phyloP scores from a whole-genome alignment of 2,888 invertebrate genomes.

The Mechanitis messenoides region DNA sequence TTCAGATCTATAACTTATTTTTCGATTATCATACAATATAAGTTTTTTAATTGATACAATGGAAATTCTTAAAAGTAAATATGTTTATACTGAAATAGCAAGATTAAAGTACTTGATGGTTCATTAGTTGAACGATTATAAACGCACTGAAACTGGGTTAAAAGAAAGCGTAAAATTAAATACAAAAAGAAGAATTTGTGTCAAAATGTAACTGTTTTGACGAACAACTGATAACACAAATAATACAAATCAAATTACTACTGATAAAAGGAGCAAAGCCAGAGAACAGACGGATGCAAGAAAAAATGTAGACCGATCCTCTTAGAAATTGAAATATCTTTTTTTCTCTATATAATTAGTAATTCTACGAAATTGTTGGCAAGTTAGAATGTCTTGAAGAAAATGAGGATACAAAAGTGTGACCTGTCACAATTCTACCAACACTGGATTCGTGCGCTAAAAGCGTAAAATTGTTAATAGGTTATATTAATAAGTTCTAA shows the following conservation, averaged over 20 bases:
- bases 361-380: slow-evolving; percentile 33
- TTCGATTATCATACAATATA: slow-evolving; percentile 13
- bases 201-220: slow-evolving; percentile 1
- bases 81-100: background rate
- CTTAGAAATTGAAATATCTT: background rate
- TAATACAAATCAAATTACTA: background rate
- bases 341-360: slow-evolving; percentile 21
- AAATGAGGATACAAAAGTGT: slow-evolving; percentile 30
- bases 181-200: slow-evolving; percentile 3
- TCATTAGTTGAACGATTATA: slow-evolving; percentile 27
- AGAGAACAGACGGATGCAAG: background rate
- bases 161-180: slow-evolving; percentile 39
- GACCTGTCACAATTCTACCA: slow-evolving; percentile 25
- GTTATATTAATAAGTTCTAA: slow-evolving; percentile 16
- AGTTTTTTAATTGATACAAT: too few relatives aligned
- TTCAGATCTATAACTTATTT: slow-evolving; percentile 24
- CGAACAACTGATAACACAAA: background rate
- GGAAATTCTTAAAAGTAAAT: too few relatives aligned
- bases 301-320: background rate
- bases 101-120: slow-evolving; percentile 30
- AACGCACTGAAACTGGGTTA: slow-evolving; percentile 31
- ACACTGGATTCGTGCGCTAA: slow-evolving; percentile 16
- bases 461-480: slow-evolving; percentile 19
- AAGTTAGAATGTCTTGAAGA: slow-evolving; percentile 30
- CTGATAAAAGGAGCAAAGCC: too few relatives aligned